Evolutionary conservation across 2,888 invertebrate genomes (phyloP).

Genomic region (Periphyllus acericola): DNA sequence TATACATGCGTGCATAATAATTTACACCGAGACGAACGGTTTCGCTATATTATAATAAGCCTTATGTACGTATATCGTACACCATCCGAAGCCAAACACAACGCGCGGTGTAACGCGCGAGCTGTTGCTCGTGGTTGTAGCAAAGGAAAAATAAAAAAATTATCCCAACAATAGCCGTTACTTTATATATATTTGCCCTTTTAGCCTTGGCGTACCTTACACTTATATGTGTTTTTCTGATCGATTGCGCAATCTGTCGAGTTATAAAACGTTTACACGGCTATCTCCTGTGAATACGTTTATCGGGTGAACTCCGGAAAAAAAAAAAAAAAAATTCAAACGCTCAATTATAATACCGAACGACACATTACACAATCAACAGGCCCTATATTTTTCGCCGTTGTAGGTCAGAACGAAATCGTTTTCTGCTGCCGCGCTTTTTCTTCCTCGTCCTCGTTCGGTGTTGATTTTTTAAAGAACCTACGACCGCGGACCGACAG

Average conservation of each 20-base stretch:
- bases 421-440: too few species aligned
- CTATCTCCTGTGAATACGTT: background rate
- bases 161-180: background rate
- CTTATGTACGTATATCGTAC: background rate
- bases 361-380: background rate
- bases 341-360: background rate
- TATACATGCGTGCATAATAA: background rate
- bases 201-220: constrained; percentile 13
- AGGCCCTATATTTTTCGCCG: background rate
- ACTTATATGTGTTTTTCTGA: background rate
- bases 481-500: background rate
- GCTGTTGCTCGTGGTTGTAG: background rate
- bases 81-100: background rate
- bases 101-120: background rate
- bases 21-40: background rate
- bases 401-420: background rate
- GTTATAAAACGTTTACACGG: background rate
- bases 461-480: background rate
- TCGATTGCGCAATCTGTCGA: constrained; percentile 6
- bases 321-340: constrained; percentile 10
- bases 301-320: background rate
- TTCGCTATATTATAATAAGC: background rate
- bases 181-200: background rate
- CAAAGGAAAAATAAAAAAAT: background rate
- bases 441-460: too few species aligned